Conservation (phyloP, 2,797 vertebrate species). For the Myotis daubentonii region DNA sequence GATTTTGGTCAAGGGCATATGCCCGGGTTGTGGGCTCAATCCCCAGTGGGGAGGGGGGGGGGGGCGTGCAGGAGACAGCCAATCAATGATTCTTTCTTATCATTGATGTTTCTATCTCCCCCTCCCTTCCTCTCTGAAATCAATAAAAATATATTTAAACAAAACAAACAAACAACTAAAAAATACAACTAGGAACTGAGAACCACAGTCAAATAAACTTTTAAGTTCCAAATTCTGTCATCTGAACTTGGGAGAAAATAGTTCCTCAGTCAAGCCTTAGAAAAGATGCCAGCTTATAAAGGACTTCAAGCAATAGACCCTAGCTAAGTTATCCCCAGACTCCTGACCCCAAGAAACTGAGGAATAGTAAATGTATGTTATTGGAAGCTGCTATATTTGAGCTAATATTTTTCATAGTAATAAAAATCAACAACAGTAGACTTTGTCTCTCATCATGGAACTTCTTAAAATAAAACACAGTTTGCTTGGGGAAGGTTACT, state of each 20-base stretch:
- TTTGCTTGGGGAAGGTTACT: background rate
- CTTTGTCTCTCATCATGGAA: background rate
- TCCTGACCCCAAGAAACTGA: background rate
- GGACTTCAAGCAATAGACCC: background rate
- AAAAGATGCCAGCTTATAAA: background rate
- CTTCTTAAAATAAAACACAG: background rate
- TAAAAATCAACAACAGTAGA: background rate
- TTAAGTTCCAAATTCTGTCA: background rate
- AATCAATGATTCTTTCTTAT: too few relatives aligned
- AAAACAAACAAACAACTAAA: too few relatives aligned
- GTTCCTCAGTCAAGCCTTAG: background rate
- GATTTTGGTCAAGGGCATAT: too few relatives aligned
- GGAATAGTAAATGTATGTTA: background rate
- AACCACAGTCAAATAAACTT: background rate
- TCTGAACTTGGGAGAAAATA: background rate
- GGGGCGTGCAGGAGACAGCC: too few relatives aligned
- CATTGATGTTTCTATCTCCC: too few relatives aligned
- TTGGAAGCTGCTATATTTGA: background rate
- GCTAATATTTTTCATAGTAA: background rate
- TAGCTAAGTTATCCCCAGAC: background rate
- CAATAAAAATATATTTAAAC: too few relatives aligned
- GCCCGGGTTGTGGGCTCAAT: too few relatives aligned
- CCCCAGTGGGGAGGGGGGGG: too few relatives aligned
- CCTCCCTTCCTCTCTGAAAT: too few relatives aligned
- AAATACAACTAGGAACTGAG: background rate